Base-by-base conservation (phyloP, 2,888 invertebrate species). In the Cyclophora albipunctata region DNA sequence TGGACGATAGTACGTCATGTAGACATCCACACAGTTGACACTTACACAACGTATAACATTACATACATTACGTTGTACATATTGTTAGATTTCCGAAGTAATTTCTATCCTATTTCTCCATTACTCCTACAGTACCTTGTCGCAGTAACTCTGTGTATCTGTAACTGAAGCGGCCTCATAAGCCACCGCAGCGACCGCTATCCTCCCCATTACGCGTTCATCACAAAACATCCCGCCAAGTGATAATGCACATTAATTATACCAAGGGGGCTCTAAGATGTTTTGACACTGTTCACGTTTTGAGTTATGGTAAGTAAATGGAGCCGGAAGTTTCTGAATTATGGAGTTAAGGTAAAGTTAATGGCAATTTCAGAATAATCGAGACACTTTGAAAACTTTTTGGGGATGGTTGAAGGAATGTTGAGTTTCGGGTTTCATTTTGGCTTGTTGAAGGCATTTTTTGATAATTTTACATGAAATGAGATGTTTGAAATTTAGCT, bases 191-290 rank as follows among this genome's bases (percentile, higher is more conserved):
- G 66, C 60, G 55, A 55, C 63, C 70, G 63, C 67, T 20, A 62
- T 62, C 67, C 20, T 66, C 66, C 67, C 55, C 64, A 64, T 70
- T 70, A 72, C 68, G 66, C 69, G 75, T 75, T 77, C 75, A 76
- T 79, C 73, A 80, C 78, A 78, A 78, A 81, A 77, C 71, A 64
- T 61, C 72, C 71, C 78, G 77, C 73, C 43, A 76, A 76, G 75
- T 81, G 81, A 78, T 83, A 83, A 84, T 80, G 75, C 72, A 69
- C 78, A 81, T 81, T 80, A 78, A 83, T 81, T 81, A 78, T 78
- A 66, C 68, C 65, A 51, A 63, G 60, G 64, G 66, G 58, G 64
- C 62, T 64, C 71, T 64, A 75, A 77, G 77, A 74, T 78, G 76
- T 76, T 77, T 73, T 77, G 79, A 81, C 81, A 79, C 71, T 68